Evolutionary conservation across 2,797 vertebrate genomes (phyloP).

Genomic region (Rhabdomys pumilio): DNA sequence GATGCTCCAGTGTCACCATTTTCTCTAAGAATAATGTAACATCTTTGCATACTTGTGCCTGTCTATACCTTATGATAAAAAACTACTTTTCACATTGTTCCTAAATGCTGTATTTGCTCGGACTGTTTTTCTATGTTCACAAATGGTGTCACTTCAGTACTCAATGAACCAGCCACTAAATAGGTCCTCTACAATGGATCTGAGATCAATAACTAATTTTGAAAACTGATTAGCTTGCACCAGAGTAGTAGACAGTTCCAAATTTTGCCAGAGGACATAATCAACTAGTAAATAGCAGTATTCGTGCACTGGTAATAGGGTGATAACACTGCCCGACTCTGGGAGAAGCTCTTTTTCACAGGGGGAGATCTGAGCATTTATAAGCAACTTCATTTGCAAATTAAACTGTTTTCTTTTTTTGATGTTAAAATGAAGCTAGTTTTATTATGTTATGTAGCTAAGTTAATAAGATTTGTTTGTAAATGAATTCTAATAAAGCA

Average conservation of each 20-base stretch:
- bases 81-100: constrained; percentile 76
- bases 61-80: constrained; percentile 76
- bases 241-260: constrained; percentile 93
- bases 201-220: constrained; percentile 99
- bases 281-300: constrained; percentile 94
- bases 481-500: constrained; percentile 86
- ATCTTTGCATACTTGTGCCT: constrained; percentile 75
- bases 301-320: constrained; percentile 90
- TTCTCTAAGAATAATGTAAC: constrained; percentile 59
- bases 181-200: constrained; percentile 90
- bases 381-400: constrained; percentile 83
- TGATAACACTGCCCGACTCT: constrained; percentile 84
- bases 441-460: constrained; percentile 81
- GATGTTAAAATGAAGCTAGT: constrained; percentile 82
- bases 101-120: constrained; percentile 86
- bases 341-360: constrained; percentile 80
- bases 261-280: constrained; percentile 97
- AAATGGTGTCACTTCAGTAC: constrained; percentile 87
- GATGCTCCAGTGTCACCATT: neutral
- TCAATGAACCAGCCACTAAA: constrained; percentile 93
- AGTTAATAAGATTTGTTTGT: constrained; percentile 85
- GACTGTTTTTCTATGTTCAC: constrained; percentile 74
- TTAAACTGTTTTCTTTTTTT: constrained; percentile 74
- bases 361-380: constrained; percentile 79
- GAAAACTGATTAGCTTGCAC: constrained; percentile 98